Evolutionary conservation across 2,888 invertebrate genomes (phyloP), one percentile per base, ranked within the genome.

Genomic region (Branchellion lobata): DNA sequence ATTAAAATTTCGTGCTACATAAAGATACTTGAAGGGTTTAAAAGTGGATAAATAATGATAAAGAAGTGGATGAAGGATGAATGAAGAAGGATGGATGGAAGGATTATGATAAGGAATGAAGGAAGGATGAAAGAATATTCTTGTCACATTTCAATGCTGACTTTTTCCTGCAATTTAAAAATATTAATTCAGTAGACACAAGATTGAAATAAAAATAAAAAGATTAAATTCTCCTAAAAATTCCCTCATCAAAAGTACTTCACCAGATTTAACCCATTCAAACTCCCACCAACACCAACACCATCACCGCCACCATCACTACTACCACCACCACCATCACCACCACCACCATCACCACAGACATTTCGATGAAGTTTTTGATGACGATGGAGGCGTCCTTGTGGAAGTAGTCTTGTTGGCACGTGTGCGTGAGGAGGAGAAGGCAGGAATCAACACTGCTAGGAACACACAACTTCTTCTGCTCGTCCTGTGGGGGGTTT

Each of bases 371-470:
- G 83, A 91, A 91, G 14, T 89, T 83, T 84, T 88, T 89, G 1
- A 91, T 83, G 0, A 89, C 88, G 81, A 89, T 88, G 83, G 87
- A 89, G 11, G 90, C 90, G 78, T 87, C 84, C 68, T 86, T 84
- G 18, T 90, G 89, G 82, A 91, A 89, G 84, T 90, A 91, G 79
- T 89, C 87, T 84, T 89, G 89, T 82, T 87, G 87, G 14, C 89
- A 86, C n/a, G 90, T 86, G 82, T 88, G 88, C 84, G 90, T 89
- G 1, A 93, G 85, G 0, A 90, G 89, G 11, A 88, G 85, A 83
- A 91, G 90, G 82, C 92, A 92, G 0, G 91, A 90, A 0, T 91
- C 90, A 2, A 92, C 86, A 79, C 91, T 90, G 91, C 40, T 8
- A 40, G 40, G 8, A 14, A 40, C 40, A 83, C 90, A 90, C 82